Percentiles rank a stretch among this genome's conserved stretches.
Conservation (phyloP, 2,113 vertebrate genomes). For the human (Homo sapiens) region DNA sequence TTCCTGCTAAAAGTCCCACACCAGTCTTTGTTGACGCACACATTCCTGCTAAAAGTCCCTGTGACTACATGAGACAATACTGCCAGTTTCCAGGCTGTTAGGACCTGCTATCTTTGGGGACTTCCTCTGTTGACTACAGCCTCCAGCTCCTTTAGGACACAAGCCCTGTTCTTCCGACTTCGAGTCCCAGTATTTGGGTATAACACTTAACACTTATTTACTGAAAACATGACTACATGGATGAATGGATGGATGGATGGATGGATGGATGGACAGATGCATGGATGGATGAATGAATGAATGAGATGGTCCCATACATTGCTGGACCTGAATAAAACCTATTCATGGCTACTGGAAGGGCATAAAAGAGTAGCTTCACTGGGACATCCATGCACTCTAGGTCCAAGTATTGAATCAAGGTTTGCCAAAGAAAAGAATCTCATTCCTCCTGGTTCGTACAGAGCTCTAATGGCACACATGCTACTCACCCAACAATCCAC, state of each 20-base stretch:
- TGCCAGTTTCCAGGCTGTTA: not conserved
- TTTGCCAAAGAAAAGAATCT: accelerated
- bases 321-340: not conserved
- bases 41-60: not conserved
- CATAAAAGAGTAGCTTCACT: not conserved
- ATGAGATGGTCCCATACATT: accelerated
- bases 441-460: accelerated
- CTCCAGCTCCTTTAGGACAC: not conserved
- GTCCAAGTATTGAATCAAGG: no score
- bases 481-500: not conserved
- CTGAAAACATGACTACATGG: no score
- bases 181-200: no score
- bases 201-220: not conserved
- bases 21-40: no score
- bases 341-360: not conserved
- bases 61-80: accelerated
- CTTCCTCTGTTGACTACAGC: not conserved
- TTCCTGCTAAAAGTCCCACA: no score
- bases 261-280: not conserved
- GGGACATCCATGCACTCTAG: accelerated
- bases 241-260: not conserved
- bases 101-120: no score
- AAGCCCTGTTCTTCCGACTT: not conserved
- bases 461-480: accelerated
- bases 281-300: no score